Evolutionary conservation across 2,888 invertebrate genomes (phyloP).

Genomic region (Ormyrus pomaceus): DNA sequence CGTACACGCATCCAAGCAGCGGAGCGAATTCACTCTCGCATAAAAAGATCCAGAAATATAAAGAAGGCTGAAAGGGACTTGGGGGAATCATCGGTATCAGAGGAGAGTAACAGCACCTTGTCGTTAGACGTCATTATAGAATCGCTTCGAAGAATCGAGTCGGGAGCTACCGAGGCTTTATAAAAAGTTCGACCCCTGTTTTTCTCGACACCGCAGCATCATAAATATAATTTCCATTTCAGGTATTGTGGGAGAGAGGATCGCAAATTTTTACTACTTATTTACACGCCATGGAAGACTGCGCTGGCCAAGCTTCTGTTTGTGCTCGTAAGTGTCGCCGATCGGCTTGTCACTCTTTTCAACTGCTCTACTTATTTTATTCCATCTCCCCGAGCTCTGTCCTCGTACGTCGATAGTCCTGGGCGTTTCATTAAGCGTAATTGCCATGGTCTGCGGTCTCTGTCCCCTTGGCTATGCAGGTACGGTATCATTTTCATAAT

Average conservation of each 20-base stretch:
- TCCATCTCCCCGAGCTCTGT: constrained; percentile 23
- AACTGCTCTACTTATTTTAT: constrained; percentile 1
- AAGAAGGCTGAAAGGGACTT: constrained; percentile 16
- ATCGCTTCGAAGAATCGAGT: constrained; percentile 44
- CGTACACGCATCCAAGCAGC: constrained; percentile 20
- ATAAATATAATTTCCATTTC: constrained; percentile 61
- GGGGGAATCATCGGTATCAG: constrained; percentile 16
- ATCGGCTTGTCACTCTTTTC: constrained; percentile 59
- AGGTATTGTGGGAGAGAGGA: constrained; percentile 23
- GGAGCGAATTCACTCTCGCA: constrained; percentile 32
- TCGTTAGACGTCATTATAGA: constrained; percentile 51
- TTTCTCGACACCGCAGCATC: constrained; percentile 2
- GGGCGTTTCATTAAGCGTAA: constrained; percentile 75
- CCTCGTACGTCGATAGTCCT: constrained; percentile 62
- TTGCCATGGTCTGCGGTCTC: constrained; percentile 73
- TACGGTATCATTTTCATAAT: constrained; percentile 75
- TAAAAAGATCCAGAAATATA: constrained; percentile 51
- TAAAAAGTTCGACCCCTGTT: constrained; percentile 27
- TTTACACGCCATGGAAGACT: constrained; percentile 67
- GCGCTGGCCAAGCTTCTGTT: constrained; percentile 58
- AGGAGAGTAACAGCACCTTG: constrained; percentile 11
- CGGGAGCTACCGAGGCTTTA: constrained; percentile 14
- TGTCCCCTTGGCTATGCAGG: constrained; percentile 67
- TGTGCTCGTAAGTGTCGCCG: constrained; percentile 66
- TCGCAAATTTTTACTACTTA: constrained; percentile 64